Evolutionary conservation across 2,888 invertebrate genomes (phyloP), one percentile per base, ranked within the genome.

Genomic region (Poecilus cupreus): DNA sequence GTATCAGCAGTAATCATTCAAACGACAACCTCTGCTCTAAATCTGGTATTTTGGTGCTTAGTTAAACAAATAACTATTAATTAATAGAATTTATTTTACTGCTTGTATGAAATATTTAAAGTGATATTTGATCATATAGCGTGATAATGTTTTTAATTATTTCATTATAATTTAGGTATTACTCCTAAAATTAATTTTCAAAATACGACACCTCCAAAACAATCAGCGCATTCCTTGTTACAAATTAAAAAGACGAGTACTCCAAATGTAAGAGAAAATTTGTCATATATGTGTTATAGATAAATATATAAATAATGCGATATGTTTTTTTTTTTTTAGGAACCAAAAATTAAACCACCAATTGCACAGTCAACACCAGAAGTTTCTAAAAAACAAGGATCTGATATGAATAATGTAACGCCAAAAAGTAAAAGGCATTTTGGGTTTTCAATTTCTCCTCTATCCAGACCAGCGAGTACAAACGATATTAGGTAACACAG

Each of bases 321-420:
- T 64, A 18, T 8, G 43, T 11, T 60, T 37, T 22, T 77, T n/a
- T n/a, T n/a, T 8, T n/a, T 22, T 77, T 16, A 78, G 78, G 78
- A 78, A 32, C 43, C 11, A 46, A 64, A 78, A 78, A 43, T 78
- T 3, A 78, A 78, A 18, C 20, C 79, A 18, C 76, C 76, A 39
- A 70, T 79, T 70, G 79, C 79, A 5, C 79, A 79, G n/a, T 79
- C 79, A 8, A 79, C 79, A 16, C 79, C 79, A 20, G 79, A 79
- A 18, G 37, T 46, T 18, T 24, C 60, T 10, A 78, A 79, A 79
- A 11, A 18, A 16, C 51, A 57, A 37, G 51, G 16, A 13, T 16
- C 20, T 2, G 43, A 20, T n/a, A 16, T 11, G 39, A 64, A 70
- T 18, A 32, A 24, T 16, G 32, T 11, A 46, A 79, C 79, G 11